Base-by-base conservation (phyloP, 2,888 invertebrate species). In the Drosophila limbata region DNA sequence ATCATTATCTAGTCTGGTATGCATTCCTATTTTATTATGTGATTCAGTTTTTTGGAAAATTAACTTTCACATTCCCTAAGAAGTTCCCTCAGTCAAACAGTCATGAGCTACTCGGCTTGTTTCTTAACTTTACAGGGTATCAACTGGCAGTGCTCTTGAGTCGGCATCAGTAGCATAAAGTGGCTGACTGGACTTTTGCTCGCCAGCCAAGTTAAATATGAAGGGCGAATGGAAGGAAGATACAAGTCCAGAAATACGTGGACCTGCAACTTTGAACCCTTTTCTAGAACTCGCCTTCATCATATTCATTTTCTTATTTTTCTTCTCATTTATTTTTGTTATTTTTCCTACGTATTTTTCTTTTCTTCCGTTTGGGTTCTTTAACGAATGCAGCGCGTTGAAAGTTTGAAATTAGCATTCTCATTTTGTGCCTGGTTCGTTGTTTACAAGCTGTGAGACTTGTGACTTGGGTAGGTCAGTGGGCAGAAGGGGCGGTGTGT, bases 331-430 rank as follows among this genome's bases (percentile, higher is more conserved):
- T 10, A 15, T 17, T 3, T 6, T 33, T 59, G 52, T 42, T 25
- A 25, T 17, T 44, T 48, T 9, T 39, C 28, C 3, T 39, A 8
- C n/a, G 28, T 28, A 8, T 8, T 28, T 47, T 33, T 3, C 47
- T 10, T 25, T 35, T 21, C 8, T 42, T 25, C 45, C 17, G n/a
- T 31, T n/a, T 47, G 42, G 57, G 28, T 40, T 33, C 47, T 59
- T 80, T 73, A 67, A 68, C 67, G 61, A 80, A 60, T 77, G 79
- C 79, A 79, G 53, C 53, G 73, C 59, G 73, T 62, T 79, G 55
- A 88, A 81, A 88, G 81, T 84, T 88, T 59, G 35, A 72, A 84
- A 88, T 84, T 84, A 84, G 81, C 84, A 83, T 82, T 70, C 67
- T 60, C 59, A 67, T 78, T 79, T 70, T 21, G 45, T 62, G 62